Evolutionary conservation across 35 echinoderm and acorn worm genomes (phyloP).

Genomic region (Heliocidaris erythrogramma): DNA sequence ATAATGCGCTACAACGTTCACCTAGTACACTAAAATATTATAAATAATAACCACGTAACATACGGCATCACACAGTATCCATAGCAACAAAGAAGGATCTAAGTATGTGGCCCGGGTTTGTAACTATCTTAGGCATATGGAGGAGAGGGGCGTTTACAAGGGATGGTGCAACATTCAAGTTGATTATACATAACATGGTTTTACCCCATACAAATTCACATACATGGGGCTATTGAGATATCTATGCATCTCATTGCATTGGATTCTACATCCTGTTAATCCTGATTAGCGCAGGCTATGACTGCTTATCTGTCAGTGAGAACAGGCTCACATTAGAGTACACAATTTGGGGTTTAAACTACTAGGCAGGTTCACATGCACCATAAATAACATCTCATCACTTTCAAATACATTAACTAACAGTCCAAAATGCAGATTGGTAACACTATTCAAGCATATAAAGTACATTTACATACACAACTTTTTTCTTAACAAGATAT

Average conservation of each 20-base stretch:
- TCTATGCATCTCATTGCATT: background rate
- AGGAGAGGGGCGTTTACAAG: background rate
- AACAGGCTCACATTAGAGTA: background rate
- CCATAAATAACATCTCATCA: slow-evolving; percentile 12
- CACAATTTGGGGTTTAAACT: slow-evolving; percentile 11
- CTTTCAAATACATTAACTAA: slow-evolving; percentile 7
- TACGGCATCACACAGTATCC: slow-evolving; percentile 22
- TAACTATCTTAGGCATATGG: background rate
- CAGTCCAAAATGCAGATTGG: slow-evolving; percentile 2
- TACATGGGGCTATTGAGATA: background rate
- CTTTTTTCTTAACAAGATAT: background rate
- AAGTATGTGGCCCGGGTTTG: background rate
- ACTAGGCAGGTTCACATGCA: slow-evolving; percentile 31
- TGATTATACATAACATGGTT: slow-evolving; percentile 5
- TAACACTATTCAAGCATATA: background rate
- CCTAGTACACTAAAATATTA: slow-evolving; percentile 1
- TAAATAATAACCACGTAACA: slow-evolving; percentile 44
- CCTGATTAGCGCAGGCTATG: background rate
- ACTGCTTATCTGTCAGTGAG: background rate
- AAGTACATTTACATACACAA: slow-evolving; percentile 24
- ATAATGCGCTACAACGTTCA: slow-evolving; percentile 12
- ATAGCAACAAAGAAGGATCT: background rate
- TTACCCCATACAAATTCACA: background rate
- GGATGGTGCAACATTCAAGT: background rate
- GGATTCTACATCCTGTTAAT: background rate